These are phyloP conservation scores for Styela plicata DNA, from an alignment of 23 tunicate genomes.

Conservation along the genomic window DNA sequence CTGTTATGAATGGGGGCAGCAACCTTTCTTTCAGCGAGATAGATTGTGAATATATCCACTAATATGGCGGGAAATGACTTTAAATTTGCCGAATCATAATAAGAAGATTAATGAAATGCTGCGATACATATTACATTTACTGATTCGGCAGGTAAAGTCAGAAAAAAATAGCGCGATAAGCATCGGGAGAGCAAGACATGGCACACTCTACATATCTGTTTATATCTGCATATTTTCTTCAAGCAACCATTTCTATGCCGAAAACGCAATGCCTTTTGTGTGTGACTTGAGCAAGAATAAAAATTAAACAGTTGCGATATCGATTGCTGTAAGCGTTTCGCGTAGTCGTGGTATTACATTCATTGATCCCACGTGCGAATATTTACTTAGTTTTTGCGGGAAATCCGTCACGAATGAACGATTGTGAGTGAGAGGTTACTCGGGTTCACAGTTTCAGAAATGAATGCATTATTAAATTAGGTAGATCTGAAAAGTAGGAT, in stretches of 20 bases:
- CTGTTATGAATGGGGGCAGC: too few species aligned
- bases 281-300: too few species aligned
- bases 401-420: neutral
- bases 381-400: neutral
- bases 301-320: too few species aligned
- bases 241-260: neutral
- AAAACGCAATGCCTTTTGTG: neutral
- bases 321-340: neutral
- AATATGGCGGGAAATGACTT: neutral
- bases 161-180: too few species aligned
- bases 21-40: neutral
- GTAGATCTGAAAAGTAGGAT: too few species aligned
- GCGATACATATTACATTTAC: too few species aligned
- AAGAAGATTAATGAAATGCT: neutral
- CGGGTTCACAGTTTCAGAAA: too few species aligned
- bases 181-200: too few species aligned
- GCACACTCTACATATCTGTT: too few species aligned
- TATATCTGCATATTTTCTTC: neutral
- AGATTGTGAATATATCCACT: neutral
- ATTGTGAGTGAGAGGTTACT: neutral
- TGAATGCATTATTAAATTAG: too few species aligned
- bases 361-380: neutral
- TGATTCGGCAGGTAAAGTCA: too few species aligned
- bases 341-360: neutral
- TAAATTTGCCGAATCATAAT: neutral